These are phyloP conservation scores for Pseudochromis fuscus DNA, from an alignment of 2,797 vertebrate genomes.

Conservation along the genomic window DNA sequence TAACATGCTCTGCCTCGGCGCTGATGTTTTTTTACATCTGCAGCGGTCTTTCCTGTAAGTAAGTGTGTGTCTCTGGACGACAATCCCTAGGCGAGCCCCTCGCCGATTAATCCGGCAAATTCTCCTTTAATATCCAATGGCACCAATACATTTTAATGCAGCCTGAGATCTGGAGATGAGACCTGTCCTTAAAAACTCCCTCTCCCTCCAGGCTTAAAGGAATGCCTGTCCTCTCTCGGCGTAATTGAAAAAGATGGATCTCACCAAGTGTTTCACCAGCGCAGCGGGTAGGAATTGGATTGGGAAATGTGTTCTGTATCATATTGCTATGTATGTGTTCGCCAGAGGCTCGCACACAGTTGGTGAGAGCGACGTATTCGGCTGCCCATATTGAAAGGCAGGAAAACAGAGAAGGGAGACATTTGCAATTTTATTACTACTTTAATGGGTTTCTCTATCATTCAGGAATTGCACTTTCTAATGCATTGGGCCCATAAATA, in stretches of 20 bases:
- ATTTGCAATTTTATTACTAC: slow-evolving; percentile 86
- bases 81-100: slow-evolving; percentile 50
- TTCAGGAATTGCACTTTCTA: slow-evolving; percentile 81
- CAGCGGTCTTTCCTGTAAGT: slow-evolving; percentile 49
- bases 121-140: slow-evolving; percentile 75
- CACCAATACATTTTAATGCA: slow-evolving; percentile 78
- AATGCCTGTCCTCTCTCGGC: slow-evolving; percentile 72
- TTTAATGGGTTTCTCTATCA: slow-evolving; percentile 82
- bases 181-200: slow-evolving; percentile 76
- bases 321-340: slow-evolving; percentile 75
- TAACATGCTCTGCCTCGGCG: neutral
- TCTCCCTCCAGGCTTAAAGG: slow-evolving; percentile 71
- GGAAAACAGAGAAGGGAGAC: slow-evolving; percentile 77
- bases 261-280: slow-evolving; percentile 79
- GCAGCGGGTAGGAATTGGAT: slow-evolving; percentile 81
- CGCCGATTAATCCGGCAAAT: slow-evolving; percentile 71
- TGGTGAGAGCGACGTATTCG: slow-evolving; percentile 65
- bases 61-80: slow-evolving; percentile 49
- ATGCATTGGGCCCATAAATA: slow-evolving; percentile 80
- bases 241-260: slow-evolving; percentile 85
- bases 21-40: slow-evolving; percentile 34
- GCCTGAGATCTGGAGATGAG: slow-evolving; percentile 71
- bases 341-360: slow-evolving; percentile 63
- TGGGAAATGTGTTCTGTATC: slow-evolving; percentile 78
- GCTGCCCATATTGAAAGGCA: slow-evolving; percentile 74